phyloP scores from a whole-genome alignment of 2,888 invertebrate genomes.

The Drosophila antonietae region DNA sequence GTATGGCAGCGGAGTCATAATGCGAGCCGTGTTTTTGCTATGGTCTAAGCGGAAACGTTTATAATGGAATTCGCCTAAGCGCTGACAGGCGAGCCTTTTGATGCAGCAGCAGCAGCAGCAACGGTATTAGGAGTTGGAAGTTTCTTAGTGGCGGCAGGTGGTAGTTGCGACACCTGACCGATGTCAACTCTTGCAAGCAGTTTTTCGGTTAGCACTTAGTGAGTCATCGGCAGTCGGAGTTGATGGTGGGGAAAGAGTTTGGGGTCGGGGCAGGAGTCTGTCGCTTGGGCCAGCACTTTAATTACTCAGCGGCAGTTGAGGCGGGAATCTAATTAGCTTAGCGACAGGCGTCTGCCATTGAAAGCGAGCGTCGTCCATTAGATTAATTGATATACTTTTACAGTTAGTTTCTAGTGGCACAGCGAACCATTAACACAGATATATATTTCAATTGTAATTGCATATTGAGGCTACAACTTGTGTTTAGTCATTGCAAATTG shows the following conservation, averaged over 20 bases:
- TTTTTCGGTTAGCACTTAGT: conserved; percentile 28
- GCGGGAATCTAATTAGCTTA: conserved; percentile 71
- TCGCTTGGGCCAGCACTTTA: conserved; percentile 49
- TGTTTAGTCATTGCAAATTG: background rate
- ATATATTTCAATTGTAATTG: conserved; percentile 10
- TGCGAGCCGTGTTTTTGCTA: conserved; percentile 50
- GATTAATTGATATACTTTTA: conserved; percentile 45
- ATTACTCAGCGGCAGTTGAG: conserved; percentile 58
- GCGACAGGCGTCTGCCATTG: conserved; percentile 37
- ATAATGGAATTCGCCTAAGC: conserved; percentile 76
- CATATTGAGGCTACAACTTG: background rate
- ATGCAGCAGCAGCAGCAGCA: background rate
- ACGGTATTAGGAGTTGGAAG: background rate
- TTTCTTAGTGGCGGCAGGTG: too few relatives aligned
- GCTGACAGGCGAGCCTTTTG: conserved; percentile 38
- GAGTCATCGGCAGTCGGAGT: conserved; percentile 39
- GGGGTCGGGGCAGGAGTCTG: conserved; percentile 1
- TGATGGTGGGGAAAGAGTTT: background rate
- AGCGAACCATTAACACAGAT: conserved; percentile 2
- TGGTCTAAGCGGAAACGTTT: conserved; percentile 77
- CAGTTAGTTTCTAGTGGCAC: conserved; percentile 3
- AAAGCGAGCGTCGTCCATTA: conserved; percentile 52
- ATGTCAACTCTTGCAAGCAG: conserved; percentile 30
- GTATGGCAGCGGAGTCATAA: conserved; percentile 50
- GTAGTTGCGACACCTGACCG: background rate